phyloP scores from a whole-genome alignment of 2,888 invertebrate species.

The Drosophila mercatorum region DNA sequence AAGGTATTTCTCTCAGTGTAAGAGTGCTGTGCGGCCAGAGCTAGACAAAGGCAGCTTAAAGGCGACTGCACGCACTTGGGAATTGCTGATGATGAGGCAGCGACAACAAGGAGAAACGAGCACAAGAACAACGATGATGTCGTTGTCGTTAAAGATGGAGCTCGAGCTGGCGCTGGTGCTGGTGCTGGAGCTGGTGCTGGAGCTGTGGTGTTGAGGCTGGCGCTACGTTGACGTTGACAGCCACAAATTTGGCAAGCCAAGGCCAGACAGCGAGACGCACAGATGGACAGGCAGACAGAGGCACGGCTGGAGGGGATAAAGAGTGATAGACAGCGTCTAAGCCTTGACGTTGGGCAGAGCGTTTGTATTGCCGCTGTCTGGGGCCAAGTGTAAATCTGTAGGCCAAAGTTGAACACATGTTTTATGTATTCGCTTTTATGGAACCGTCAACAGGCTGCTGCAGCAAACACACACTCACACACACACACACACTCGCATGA shows the following conservation, averaged over 20 bases:
- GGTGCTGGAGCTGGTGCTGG: constrained; percentile 10
- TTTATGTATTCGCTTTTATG: constrained; percentile 58
- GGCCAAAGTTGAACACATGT: constrained; percentile 56
- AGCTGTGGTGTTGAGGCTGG: constrained; percentile 27
- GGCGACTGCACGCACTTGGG: constrained; percentile 58
- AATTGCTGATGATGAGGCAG: constrained; percentile 56
- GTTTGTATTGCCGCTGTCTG: constrained; percentile 37
- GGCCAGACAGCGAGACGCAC: constrained; percentile 39
- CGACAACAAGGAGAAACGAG: constrained; percentile 21
- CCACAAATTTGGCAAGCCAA: constrained; percentile 68
- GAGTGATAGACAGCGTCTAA: constrained; percentile 36
- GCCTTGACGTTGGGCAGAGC: constrained; percentile 33
- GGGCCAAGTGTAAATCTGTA: constrained; percentile 53
- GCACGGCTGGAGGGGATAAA: not conserved
- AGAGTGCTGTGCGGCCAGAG: not conserved
- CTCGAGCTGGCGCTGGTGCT: constrained; percentile 8
- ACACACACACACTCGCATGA: not conserved
- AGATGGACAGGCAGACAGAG: constrained; percentile 13
- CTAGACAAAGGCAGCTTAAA: constrained; percentile 49
- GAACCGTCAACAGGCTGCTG: constrained; percentile 51
- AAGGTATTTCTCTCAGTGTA: constrained; percentile 35
- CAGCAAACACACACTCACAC: not conserved
- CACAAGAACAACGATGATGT: constrained; percentile 47
- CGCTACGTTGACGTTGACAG: constrained; percentile 63
- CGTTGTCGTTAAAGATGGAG: constrained; percentile 27